These are phyloP conservation scores for Pipistrellus kuhlii DNA, from an alignment of 2,797 vertebrate genomes.

Conservation along the genomic window DNA sequence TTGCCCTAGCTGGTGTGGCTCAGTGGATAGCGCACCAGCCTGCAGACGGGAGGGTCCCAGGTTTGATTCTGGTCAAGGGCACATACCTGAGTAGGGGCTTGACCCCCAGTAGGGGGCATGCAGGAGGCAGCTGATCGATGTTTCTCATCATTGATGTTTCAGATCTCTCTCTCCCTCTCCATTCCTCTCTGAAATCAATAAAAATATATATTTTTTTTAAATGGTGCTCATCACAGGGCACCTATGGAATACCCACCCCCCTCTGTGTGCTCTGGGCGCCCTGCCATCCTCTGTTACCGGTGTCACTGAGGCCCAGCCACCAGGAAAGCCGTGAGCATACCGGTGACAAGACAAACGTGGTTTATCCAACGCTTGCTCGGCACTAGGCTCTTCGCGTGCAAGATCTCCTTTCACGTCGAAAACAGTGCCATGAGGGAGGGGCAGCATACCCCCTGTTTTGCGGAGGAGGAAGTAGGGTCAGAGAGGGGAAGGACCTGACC, in stretches of 20 bases:
- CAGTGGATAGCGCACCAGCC: too few relatives aligned
- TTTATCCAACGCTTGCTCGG: not conserved
- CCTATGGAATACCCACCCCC: not conserved
- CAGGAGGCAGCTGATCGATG: too few relatives aligned
- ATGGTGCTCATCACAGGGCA: not conserved
- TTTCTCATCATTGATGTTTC: too few relatives aligned
- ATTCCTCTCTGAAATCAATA: too few relatives aligned
- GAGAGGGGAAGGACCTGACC: not conserved
- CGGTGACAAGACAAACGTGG: not conserved
- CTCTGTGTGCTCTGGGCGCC: rapidly evolving
- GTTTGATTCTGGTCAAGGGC: too few relatives aligned
- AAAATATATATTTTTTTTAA: not conserved
- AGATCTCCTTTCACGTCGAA: not conserved
- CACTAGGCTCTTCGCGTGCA: not conserved
- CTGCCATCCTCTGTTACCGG: not conserved
- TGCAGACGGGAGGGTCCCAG: too few relatives aligned
- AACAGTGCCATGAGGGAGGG: not conserved
- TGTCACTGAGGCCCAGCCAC: not conserved
- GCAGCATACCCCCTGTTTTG: not conserved
- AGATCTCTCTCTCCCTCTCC: too few relatives aligned
- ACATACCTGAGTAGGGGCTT: too few relatives aligned
- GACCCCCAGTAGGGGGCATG: too few relatives aligned
- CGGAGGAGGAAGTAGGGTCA: not conserved
- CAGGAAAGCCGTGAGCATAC: not conserved
- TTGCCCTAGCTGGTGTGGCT: too few relatives aligned